phyloP scores from a whole-genome alignment of 2,113 vertebrate genomes.

The Colaptes auratus region DNA sequence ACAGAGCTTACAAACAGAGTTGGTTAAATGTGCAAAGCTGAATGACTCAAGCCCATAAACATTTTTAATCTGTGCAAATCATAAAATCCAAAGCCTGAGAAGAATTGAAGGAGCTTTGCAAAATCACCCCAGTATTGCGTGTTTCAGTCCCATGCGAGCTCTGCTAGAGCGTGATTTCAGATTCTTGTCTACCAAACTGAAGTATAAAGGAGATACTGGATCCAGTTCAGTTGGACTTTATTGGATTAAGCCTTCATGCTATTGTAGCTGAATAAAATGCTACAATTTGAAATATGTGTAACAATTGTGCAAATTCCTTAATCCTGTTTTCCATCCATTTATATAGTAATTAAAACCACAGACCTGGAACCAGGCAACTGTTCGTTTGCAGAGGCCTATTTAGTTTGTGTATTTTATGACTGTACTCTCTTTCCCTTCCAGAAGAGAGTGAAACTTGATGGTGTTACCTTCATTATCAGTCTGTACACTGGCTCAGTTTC shows the following conservation, averaged over 20 bases:
- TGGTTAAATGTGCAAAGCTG: background rate
- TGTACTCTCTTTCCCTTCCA: background rate
- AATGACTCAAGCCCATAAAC: background rate
- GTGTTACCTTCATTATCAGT: background rate
- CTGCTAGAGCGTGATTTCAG: background rate
- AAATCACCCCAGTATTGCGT: background rate
- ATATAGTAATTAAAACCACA: conserved; percentile 45
- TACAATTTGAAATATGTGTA: conserved; percentile 32
- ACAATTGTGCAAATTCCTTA: conserved; percentile 48
- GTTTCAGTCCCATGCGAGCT: background rate
- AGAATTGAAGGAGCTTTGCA: background rate
- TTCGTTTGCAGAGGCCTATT: conserved; percentile 21
- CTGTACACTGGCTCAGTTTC: background rate
- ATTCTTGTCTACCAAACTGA: background rate
- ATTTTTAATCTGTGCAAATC: background rate
- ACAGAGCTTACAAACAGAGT: background rate
- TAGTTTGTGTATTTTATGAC: background rate
- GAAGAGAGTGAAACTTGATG: background rate
- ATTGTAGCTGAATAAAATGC: conserved; percentile 23
- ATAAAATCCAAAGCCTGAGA: background rate
- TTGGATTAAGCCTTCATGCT: conserved; percentile 7
- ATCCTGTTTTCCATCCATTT: conserved; percentile 40
- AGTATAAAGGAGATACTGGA: background rate
- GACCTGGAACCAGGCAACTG: conserved; percentile 20
- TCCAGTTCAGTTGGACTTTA: conserved; percentile 13